These are phyloP conservation scores for Melanostoma scalare DNA, from an alignment of 2,888 invertebrate genomes.

Conservation along the genomic window DNA sequence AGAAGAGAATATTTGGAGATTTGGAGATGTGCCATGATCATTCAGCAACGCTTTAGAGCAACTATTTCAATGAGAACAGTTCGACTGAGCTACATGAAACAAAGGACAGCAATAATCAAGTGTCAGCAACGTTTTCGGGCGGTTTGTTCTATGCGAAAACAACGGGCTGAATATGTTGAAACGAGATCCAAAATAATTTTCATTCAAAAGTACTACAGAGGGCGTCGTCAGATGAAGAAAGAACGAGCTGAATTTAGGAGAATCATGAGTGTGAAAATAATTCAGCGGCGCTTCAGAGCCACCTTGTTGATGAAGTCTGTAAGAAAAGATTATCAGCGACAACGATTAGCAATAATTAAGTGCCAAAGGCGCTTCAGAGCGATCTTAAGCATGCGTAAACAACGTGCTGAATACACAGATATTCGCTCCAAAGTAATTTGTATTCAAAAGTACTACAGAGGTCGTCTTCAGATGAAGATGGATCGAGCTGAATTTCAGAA, in stretches of 20 bases:
- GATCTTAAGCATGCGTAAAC: constrained; percentile 73
- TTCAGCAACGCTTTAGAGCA: constrained; percentile 83
- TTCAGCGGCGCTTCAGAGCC: constrained; percentile 79
- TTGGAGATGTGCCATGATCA: constrained; percentile 76
- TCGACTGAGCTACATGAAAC: constrained; percentile 72
- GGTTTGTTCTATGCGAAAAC: constrained; percentile 74
- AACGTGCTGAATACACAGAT: constrained; percentile 59
- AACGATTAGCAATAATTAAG: constrained; percentile 73
- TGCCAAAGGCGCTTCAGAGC: constrained; percentile 79
- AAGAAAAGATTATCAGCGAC: constrained; percentile 56
- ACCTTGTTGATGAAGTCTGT: constrained; percentile 72
- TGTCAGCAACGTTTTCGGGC: constrained; percentile 79
- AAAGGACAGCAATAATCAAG: constrained; percentile 74
- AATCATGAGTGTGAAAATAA: constrained; percentile 78
- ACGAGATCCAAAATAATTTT: constrained; percentile 28
- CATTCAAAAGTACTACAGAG: constrained; percentile 22
- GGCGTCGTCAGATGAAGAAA: constrained; percentile 11
- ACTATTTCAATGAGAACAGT: constrained; percentile 75
- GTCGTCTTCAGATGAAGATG: constrained; percentile 75
- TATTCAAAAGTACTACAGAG: constrained; percentile 75
- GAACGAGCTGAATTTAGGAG: constrained; percentile 24
- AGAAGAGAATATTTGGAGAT: constrained; percentile 73
- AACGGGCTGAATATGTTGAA: constrained; percentile 68
- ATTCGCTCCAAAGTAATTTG: constrained; percentile 62
- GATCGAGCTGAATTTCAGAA: constrained; percentile 74